These are phyloP conservation scores for Onthophagus sagittarius DNA, from an alignment of 2,888 invertebrate species.

Conservation along the genomic window DNA sequence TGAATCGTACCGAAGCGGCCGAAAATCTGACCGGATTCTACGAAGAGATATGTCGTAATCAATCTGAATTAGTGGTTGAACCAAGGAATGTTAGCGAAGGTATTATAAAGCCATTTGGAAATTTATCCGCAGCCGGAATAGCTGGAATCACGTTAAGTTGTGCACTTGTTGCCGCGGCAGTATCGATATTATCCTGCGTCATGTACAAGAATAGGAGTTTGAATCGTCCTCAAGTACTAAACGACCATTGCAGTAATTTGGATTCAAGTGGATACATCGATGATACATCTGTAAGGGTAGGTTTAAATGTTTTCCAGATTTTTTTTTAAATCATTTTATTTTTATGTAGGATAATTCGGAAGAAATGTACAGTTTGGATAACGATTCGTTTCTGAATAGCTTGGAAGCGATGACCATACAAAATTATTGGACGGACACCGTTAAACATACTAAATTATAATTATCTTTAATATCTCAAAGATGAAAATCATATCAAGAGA, in stretches of 20 bases:
- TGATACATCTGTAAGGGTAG: constrained; percentile 80
- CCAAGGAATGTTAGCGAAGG: constrained; percentile 20
- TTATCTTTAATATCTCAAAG: neutral
- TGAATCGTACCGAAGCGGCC: constrained; percentile 35
- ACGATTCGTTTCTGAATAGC: constrained; percentile 90
- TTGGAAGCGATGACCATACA: constrained; percentile 92
- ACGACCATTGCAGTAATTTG: constrained; percentile 78
- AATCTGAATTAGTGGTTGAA: constrained; percentile 25
- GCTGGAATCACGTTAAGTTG: constrained; percentile 68
- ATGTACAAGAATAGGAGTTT: constrained; percentile 69
- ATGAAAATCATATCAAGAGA: neutral
- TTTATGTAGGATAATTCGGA: constrained; percentile 80
- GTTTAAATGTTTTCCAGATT: constrained; percentile 34
- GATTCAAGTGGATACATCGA: constrained; percentile 85
- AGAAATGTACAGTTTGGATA: constrained; percentile 92
- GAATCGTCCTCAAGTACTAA: constrained; percentile 79
- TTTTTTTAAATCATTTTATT: constrained; percentile 23
- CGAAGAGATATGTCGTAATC: constrained; percentile 24
- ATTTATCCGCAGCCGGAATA: constrained; percentile 50
- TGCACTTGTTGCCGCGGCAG: constrained; percentile 59
- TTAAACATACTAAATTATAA: constrained; percentile 85
- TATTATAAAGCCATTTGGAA: constrained; percentile 27
- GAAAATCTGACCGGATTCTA: constrained; percentile 37
- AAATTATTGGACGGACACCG: constrained; percentile 90
- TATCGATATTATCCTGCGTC: constrained; percentile 64